Evolutionary conservation across 2,113 vertebrate genomes (phyloP), one percentile per base, ranked within the genome.

Genomic region (Syrrhaptes paradoxus): DNA sequence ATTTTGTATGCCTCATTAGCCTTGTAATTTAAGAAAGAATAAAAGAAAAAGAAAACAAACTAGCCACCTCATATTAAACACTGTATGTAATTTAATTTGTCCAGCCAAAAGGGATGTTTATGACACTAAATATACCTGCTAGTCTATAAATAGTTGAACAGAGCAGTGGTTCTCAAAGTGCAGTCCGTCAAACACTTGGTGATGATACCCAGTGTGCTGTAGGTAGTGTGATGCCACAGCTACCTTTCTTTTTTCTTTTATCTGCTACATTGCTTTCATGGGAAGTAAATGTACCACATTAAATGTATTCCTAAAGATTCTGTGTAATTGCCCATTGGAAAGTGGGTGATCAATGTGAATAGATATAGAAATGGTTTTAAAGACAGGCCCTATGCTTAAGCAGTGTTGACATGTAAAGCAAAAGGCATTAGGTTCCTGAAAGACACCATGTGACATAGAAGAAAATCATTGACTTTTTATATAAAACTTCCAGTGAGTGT

Each of bases 21-120:
- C 85, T 93, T 71, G 68, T 95, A 96, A 97, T 97, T 97, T 96
- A 95, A 85, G 76, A 90, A 94, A 95, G 91, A 94, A 96, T 72
- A 93, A 92, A 93, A 95, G 78, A 90, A 90, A 92, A 93, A 95
- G 75, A 86, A 96, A 95, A 89, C 78, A 88, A 94, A 93, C 83
- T 43, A 90, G 90, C 92, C 93, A 95, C 93, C 90, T 96, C 82
- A 76, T 96, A 85, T 94, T 93, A 95, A 95, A 94, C 91, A 90
- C 73, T 57, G 78, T 86, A 87, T 68, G 66, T 93, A 96, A 96
- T 97, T 93, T 91, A 86, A 87, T 97, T 96, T 97, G 94, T 93
- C 68, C 13, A 59, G 49, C 57, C 38, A 86, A 78, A 92, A 87
- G 94, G 90, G 54, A 89, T 95, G 89, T 95, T 95, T 95, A 93